Evolutionary conservation across 2,113 vertebrate genomes (phyloP).

Genomic region (Pangasianodon hypophthalmus): DNA sequence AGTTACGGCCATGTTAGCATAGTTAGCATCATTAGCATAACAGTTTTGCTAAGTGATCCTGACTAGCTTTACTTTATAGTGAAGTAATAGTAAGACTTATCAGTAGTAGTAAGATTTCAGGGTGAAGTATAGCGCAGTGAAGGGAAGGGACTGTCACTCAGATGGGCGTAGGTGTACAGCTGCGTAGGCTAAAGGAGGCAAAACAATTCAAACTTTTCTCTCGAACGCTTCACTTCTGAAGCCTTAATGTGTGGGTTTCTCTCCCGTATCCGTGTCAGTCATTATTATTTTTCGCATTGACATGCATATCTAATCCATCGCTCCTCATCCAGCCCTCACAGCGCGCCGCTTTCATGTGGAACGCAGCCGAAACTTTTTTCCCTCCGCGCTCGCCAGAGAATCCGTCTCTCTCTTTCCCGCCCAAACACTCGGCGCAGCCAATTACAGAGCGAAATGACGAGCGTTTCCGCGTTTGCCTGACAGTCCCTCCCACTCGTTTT

Average conservation of each 20-base stretch:
- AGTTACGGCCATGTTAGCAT: background rate
- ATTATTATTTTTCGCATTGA: conserved; percentile 76
- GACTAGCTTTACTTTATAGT: background rate
- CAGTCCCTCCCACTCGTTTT: conserved; percentile 80
- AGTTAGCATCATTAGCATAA: background rate
- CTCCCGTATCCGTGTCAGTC: conserved; percentile 71
- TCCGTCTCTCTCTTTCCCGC: conserved; percentile 50
- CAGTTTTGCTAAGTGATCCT: background rate
- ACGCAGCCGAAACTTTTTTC: conserved; percentile 45
- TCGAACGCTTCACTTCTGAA: conserved; percentile 61
- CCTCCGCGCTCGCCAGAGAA: background rate
- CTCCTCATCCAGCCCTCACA: conserved; percentile 51
- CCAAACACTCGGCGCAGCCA: conserved; percentile 66
- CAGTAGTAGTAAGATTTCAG: background rate
- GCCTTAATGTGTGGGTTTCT: conserved; percentile 65
- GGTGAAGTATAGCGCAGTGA: background rate
- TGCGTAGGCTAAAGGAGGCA: conserved; percentile 31
- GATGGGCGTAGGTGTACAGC: background rate
- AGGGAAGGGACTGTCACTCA: background rate
- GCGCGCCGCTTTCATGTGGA: conserved; percentile 72
- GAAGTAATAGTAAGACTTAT: background rate
- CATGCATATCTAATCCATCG: conserved; percentile 70
- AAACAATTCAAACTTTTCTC: conserved; percentile 73
- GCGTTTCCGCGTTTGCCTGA: conserved; percentile 71
- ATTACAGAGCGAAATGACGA: conserved; percentile 78